Percentiles rank a stretch among this genome's conserved stretches.
These are phyloP conservation scores for Henicopernis longicauda DNA, from an alignment of 2,113 vertebrate genomes.

Conservation along the genomic window DNA sequence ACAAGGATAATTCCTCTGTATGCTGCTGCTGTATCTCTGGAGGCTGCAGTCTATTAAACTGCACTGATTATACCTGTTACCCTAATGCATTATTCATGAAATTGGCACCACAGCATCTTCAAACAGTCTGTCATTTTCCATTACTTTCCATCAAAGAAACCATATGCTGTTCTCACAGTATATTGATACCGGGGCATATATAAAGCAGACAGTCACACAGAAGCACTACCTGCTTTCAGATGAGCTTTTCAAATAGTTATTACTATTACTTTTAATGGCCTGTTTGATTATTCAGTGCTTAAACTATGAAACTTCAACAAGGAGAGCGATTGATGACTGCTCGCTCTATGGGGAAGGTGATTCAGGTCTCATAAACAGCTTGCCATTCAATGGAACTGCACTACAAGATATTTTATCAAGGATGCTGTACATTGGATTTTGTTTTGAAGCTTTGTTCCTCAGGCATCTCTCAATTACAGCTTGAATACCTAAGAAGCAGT, in stretches of 20 bases:
- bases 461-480: neutral
- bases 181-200: conserved; percentile 23
- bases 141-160: conserved; percentile 80
- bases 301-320: neutral
- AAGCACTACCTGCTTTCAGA: conserved; percentile 37
- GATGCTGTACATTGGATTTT: neutral
- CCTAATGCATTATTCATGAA: conserved; percentile 85
- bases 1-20: conserved; percentile 18
- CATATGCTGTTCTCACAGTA: conserved; percentile 70
- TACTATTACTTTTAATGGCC: conserved; percentile 21
- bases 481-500: neutral
- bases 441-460: neutral
- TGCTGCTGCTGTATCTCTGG: conserved; percentile 52
- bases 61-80: conserved; percentile 80
- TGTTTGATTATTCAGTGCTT: conserved; percentile 43
- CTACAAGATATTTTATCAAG: neutral
- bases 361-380: neutral
- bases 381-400: neutral
- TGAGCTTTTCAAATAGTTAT: conserved; percentile 40
- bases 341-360: neutral
- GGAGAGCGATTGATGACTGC: neutral
- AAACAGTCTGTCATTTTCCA: conserved; percentile 83
- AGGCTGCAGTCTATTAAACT: conserved; percentile 77
- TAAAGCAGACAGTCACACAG: conserved; percentile 25
- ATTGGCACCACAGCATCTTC: conserved; percentile 74